Base-by-base conservation (phyloP, 2,888 invertebrate genomes). In the Spodoptera exigua region DNA sequence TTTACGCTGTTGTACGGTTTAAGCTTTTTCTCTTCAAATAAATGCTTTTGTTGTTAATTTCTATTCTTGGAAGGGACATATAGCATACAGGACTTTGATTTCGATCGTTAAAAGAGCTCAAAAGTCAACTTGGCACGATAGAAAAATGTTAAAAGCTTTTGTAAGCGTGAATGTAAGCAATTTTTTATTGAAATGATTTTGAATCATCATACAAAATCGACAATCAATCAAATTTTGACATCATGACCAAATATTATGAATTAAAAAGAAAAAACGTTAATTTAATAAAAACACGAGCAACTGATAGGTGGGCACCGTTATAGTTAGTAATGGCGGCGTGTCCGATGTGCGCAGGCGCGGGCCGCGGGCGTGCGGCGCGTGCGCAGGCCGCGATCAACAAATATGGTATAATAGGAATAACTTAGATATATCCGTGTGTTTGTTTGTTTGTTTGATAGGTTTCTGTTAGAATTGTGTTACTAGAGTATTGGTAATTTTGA, bases 281-380 rank as follows among this genome's bases (percentile, higher is more conserved):
- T 44, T 66, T 53, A 56, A 61, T 56, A 70, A 70, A 72, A 62
- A 71, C 64, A 41, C 27, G 18, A 40, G 44, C 35, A 60, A 51
- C 46, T 47, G 51, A 73, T 76, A 67, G 53, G 51, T 60, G 53
- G 17, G 57, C 52, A 61, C 78, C 72, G 75, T 74, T 78, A 79
- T 59, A 69, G 60, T 63, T 57, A 34, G 67, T 61, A 71, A 79
- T 58, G 58, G 66, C 46, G 56, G 61, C 45, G 49, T 54, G 72
- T 65, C 65, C 44, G 48, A 51, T 66, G 48, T 46, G 70, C 64
- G 58, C 61, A 61, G 59, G 61, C 70, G 60, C 71, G 58, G 56
- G 66, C 79, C 73, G 70, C 74, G 46, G 64, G 74, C 70, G 41
- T 48, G n/a, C 37, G 65, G 80, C 80, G 78, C 76, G 79, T 78